Percentiles rank a stretch among this genome's conserved stretches.
These are phyloP conservation scores for Rhinogobius similis DNA, from an alignment of 2,113 vertebrate species.

Conservation along the genomic window DNA sequence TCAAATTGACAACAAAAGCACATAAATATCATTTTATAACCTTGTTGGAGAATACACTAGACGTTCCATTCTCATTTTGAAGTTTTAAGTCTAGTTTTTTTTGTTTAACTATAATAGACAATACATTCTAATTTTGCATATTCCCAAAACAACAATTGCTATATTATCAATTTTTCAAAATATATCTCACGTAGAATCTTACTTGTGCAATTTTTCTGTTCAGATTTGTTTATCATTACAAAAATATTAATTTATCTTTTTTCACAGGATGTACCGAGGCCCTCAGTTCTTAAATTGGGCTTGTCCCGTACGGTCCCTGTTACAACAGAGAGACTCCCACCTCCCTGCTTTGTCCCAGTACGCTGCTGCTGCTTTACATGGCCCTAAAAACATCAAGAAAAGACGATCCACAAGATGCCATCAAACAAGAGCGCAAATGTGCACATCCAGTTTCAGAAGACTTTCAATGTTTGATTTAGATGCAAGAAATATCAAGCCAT, in stretches of 20 bases:
- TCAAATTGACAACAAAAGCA: too few species aligned
- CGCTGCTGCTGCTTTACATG: conserved; percentile 12
- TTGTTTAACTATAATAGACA: too few species aligned
- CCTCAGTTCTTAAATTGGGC: conserved; percentile 44
- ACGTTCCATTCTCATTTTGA: too few species aligned
- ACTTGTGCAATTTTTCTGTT: not conserved
- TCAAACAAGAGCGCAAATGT: not conserved
- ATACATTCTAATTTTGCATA: too few species aligned
- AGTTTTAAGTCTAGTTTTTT: too few species aligned
- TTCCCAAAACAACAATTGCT: too few species aligned
- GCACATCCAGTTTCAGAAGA: conserved; percentile 6
- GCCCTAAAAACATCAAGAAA: not conserved
- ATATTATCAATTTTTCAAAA: too few species aligned
- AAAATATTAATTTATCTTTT: not conserved
- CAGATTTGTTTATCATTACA: not conserved
- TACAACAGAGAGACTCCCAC: conserved; percentile 38
- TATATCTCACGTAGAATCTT: too few species aligned
- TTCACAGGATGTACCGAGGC: conserved; percentile 69
- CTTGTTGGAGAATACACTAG: too few species aligned
- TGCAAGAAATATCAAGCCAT: conserved; percentile 3
- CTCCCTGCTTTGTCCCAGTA: conserved; percentile 23
- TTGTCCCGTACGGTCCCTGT: conserved; percentile 39
- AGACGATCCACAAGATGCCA: not conserved
- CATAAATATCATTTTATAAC: too few species aligned
- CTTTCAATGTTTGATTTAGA: not conserved